Evolutionary conservation across 2,888 invertebrate species (phyloP).

Genomic region (Crocallis elinguaria): DNA sequence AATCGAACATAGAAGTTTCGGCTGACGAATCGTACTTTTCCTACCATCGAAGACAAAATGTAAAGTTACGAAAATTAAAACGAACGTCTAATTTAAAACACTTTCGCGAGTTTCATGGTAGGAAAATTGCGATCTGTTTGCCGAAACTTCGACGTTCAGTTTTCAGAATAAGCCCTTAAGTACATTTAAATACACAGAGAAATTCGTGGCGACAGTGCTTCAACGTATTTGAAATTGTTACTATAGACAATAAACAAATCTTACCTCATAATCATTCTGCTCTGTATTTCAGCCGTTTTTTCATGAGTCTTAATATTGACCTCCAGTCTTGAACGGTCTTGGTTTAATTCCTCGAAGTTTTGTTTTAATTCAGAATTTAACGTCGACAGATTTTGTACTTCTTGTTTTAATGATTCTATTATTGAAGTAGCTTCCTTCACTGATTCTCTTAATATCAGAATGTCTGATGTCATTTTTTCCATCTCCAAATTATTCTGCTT

Average conservation of each 20-base stretch:
- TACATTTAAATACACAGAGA: too few species aligned
- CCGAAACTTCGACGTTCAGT: too few species aligned
- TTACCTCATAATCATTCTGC: constrained; percentile 72
- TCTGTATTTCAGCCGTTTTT: constrained; percentile 73
- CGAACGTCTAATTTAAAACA: too few species aligned
- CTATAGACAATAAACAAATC: not conserved
- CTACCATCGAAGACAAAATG: too few species aligned
- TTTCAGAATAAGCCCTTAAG: too few species aligned
- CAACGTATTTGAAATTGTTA: not conserved
- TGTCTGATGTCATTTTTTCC: constrained; percentile 65
- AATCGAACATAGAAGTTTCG: too few species aligned
- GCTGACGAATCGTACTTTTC: too few species aligned
- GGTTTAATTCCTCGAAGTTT: constrained; percentile 65
- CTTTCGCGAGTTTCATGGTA: too few species aligned
- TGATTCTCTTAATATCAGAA: constrained; percentile 61
- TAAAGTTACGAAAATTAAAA: too few species aligned
- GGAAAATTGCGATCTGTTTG: too few species aligned
- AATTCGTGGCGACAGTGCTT: too few species aligned
- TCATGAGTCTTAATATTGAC: constrained; percentile 75
- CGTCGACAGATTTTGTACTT: constrained; percentile 59
- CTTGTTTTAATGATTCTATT: constrained; percentile 62
- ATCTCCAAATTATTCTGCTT: constrained; percentile 63
- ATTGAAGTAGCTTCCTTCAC: constrained; percentile 58
- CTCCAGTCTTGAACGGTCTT: constrained; percentile 60
- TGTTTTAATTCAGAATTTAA: constrained; percentile 60